These are phyloP conservation scores for Protobothrops flavoviridis DNA, from an alignment of 2,113 vertebrate species.

Conservation along the genomic window DNA sequence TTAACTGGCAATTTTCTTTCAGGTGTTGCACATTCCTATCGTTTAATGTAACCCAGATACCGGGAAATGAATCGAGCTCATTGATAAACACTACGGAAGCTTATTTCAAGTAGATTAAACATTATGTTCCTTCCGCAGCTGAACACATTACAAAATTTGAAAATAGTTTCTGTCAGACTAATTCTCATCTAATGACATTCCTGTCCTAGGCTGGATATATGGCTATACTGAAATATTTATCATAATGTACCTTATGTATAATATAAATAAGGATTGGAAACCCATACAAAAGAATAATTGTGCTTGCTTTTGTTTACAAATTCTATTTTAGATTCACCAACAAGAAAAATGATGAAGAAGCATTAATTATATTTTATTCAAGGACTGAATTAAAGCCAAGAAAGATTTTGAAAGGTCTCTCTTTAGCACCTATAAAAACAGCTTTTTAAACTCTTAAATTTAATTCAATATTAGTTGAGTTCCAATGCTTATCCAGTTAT, in stretches of 20 bases:
- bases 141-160: slow-evolving; percentile 1
- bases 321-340: not conserved
- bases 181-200: not conserved
- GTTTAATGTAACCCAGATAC: not conserved
- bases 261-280: not conserved
- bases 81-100: slow-evolving; percentile 2
- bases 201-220: not conserved
- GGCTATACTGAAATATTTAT: not conserved
- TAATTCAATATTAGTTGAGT: not conserved
- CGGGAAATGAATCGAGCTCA: not conserved
- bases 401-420: not conserved
- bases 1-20: not conserved
- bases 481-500: not conserved
- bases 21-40: not conserved
- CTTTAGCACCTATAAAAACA: not conserved
- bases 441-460: not conserved
- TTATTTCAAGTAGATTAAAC: slow-evolving; percentile 5
- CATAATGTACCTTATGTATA: not conserved
- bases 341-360: not conserved
- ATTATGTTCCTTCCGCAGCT: not conserved
- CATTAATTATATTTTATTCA: not conserved
- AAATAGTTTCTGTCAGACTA: not conserved
- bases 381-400: not conserved
- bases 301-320: not conserved
- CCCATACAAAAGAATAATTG: slow-evolving; percentile 5